Conservation (phyloP, 1,140 invertebrate genomes). For the Drosophila rhopaloa region DNA sequence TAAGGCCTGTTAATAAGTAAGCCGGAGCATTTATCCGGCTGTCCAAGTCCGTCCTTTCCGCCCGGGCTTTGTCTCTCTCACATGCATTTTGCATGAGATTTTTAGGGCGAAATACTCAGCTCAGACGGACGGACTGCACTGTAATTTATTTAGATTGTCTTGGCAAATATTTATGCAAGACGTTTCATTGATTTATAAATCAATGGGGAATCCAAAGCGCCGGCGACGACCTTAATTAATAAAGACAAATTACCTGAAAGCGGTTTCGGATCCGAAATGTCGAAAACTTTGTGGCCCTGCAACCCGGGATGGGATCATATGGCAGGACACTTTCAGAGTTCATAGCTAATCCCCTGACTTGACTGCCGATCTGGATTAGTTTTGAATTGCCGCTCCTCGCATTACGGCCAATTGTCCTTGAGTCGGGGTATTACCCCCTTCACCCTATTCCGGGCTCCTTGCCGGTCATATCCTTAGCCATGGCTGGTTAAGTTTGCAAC, state of each 20-base stretch:
- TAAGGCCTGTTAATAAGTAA: constrained; percentile 54
- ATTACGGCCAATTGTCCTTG: constrained; percentile 44
- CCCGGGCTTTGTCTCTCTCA: constrained; percentile 12
- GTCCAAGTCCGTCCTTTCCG: constrained; percentile 10
- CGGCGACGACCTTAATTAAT: constrained; percentile 58
- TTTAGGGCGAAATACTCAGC: constrained; percentile 47
- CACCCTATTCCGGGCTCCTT: no score
- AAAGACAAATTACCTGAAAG: constrained; percentile 45
- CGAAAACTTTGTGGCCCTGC: constrained; percentile 7
- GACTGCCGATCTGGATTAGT: constrained; percentile 33
- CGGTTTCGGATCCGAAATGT: background rate
- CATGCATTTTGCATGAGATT: constrained; percentile 71
- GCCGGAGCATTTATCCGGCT: constrained; percentile 19
- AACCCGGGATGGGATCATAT: background rate
- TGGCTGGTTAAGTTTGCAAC: constrained; percentile 48
- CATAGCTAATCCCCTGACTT: constrained; percentile 27
- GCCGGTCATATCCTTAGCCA: constrained; percentile 29
- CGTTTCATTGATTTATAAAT: constrained; percentile 78
- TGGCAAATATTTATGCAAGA: constrained; percentile 71
- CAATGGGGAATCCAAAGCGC: constrained; percentile 22
- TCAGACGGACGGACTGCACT: constrained; percentile 28
- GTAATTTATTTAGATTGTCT: constrained; percentile 80
- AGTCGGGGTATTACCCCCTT: background rate
- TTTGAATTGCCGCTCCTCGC: constrained; percentile 43
- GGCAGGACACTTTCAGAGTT: constrained; percentile 10